Conservation (phyloP, 2,888 invertebrate genomes). For the Nomada ferruginata region DNA sequence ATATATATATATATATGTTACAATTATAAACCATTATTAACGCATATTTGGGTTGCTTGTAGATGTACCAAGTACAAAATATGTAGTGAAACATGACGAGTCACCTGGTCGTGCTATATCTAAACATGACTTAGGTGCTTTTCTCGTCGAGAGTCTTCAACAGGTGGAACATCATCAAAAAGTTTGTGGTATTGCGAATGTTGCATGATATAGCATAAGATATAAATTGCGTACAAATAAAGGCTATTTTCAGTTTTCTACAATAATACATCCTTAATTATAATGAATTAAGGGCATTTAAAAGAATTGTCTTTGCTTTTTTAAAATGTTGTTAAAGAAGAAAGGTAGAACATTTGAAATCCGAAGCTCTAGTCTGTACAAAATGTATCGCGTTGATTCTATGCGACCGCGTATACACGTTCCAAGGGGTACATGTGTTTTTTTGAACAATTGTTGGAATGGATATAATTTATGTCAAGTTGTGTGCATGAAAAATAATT, state of each 20-base stretch:
- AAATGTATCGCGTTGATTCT: constrained; percentile 16
- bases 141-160: constrained; percentile 90
- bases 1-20: constrained; percentile 16
- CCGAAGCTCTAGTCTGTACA: constrained; percentile 3
- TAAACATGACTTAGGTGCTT: constrained; percentile 91
- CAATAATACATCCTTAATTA: constrained; percentile 22
- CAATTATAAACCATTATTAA: constrained; percentile 8
- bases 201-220: constrained; percentile 29
- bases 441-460: constrained; percentile 29
- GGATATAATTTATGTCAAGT: constrained; percentile 31
- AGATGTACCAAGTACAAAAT: constrained; percentile 89
- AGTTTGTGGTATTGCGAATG: constrained; percentile 87
- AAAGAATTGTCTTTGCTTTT: background rate
- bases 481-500: constrained; percentile 15
- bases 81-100: constrained; percentile 87
- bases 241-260: constrained; percentile 19
- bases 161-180: constrained; percentile 89
- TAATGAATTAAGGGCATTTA: constrained; percentile 2
- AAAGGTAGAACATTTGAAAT: constrained; percentile 3
- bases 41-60: constrained; percentile 68
- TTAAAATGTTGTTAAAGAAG: background rate
- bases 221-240: constrained; percentile 19
- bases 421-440: background rate
- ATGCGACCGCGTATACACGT: background rate
- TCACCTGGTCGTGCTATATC: constrained; percentile 90